Percentiles rank a stretch among this genome's conserved stretches.
Conservation (phyloP, 2,113 vertebrate species). For the Gambusia affinis region DNA sequence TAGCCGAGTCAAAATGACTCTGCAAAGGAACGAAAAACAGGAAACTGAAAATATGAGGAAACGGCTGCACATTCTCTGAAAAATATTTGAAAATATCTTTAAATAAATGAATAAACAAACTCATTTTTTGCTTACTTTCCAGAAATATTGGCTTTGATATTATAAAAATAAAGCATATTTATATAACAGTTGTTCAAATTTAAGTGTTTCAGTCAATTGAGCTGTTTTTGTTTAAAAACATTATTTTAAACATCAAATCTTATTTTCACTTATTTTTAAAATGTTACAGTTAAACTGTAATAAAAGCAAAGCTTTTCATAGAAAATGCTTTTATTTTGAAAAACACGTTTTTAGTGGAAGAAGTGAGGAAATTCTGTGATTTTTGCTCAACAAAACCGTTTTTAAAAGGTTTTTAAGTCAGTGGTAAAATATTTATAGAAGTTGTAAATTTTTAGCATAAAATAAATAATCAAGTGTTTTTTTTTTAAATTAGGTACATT, state of each 20-base stretch:
- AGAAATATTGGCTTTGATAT: no score
- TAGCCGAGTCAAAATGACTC: conserved; percentile 12
- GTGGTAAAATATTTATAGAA: background rate
- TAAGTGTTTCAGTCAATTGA: no score
- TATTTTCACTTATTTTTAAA: background rate
- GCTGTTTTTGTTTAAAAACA: background rate
- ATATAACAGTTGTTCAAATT: no score
- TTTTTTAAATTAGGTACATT: no score
- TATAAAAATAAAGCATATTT: no score
- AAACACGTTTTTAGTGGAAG: background rate
- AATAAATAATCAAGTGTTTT: background rate
- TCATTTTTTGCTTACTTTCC: no score
- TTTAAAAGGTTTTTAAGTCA: background rate
- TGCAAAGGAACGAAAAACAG: conserved; percentile 1
- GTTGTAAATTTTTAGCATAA: background rate
- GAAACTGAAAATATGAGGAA: background rate
- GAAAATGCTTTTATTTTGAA: background rate
- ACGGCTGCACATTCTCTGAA: background rate
- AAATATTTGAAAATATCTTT: no score
- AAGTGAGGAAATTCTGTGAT: background rate
- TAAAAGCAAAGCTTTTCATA: background rate
- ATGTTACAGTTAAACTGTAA: background rate
- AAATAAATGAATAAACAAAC: no score
- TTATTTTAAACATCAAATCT: background rate
- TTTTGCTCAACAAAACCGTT: background rate